These are phyloP conservation scores for Moxostoma hubbsi DNA, from an alignment of 2,797 vertebrate genomes.

Conservation along the genomic window DNA sequence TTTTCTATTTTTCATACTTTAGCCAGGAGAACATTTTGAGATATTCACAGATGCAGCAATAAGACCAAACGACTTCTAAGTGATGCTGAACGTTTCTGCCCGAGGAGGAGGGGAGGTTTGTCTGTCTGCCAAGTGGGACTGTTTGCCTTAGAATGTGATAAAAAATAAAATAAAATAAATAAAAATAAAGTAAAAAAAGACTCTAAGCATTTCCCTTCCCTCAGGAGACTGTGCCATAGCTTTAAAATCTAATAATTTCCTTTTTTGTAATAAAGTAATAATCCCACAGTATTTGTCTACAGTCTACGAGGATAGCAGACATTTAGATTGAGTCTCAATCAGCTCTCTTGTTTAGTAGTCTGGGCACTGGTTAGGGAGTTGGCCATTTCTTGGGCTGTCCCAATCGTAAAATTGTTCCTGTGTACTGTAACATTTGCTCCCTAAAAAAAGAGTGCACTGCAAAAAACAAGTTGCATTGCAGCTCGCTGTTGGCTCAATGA, in stretches of 20 bases:
- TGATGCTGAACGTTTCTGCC: slow-evolving; percentile 51
- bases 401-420: too few species aligned
- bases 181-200: slow-evolving; percentile 51
- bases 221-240: slow-evolving; percentile 74
- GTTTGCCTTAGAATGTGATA: slow-evolving; percentile 75
- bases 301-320: slow-evolving; percentile 64
- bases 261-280: slow-evolving; percentile 73
- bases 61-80: slow-evolving; percentile 54
- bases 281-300: slow-evolving; percentile 66
- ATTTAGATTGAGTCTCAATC: neutral
- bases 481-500: too few species aligned
- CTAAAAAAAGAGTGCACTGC: too few species aligned
- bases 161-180: slow-evolving; percentile 46
- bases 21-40: slow-evolving; percentile 64
- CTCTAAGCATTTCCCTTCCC: slow-evolving; percentile 66
- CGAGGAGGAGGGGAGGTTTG: slow-evolving; percentile 55
- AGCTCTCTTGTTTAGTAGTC: too few species aligned
- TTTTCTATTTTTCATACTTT: slow-evolving; percentile 69
- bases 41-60: slow-evolving; percentile 41
- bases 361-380: too few species aligned
- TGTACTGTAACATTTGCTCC: too few species aligned
- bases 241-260: slow-evolving; percentile 80
- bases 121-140: slow-evolving; percentile 65
- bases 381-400: too few species aligned
- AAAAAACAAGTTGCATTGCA: too few species aligned